phyloP scores from a whole-genome alignment of 2,888 invertebrate species.

The Drosophila acutilabella region DNA sequence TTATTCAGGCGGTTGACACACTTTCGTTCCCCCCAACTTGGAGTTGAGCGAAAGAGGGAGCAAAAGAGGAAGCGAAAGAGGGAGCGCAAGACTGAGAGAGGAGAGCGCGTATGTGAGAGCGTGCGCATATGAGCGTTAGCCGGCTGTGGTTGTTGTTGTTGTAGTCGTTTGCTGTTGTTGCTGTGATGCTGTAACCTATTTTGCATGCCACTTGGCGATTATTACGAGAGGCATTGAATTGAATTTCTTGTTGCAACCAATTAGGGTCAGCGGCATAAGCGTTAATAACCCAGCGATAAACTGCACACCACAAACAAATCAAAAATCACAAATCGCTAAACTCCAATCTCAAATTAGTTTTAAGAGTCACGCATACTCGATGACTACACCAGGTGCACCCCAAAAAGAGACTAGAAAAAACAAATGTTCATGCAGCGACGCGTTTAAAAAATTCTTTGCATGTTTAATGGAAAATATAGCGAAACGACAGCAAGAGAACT shows the following conservation, averaged over 20 bases:
- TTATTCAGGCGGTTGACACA: constrained; percentile 78
- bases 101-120: constrained; percentile 7
- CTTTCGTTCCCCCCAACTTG: constrained; percentile 60
- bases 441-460: constrained; percentile 49
- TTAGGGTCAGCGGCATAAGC: constrained; percentile 65
- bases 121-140: constrained; percentile 1
- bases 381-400: constrained; percentile 38
- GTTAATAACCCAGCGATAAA: constrained; percentile 30
- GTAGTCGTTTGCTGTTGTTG: constrained; percentile 11
- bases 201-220: constrained; percentile 64
- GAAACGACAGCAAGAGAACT: constrained; percentile 2
- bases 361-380: constrained; percentile 51
- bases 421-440: constrained; percentile 40
- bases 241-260: constrained; percentile 61
- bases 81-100: neutral
- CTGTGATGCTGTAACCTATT: constrained; percentile 80
- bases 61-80: constrained; percentile 5
- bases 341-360: constrained; percentile 50
- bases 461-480: constrained; percentile 42
- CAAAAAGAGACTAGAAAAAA: constrained; percentile 15
- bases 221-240: constrained; percentile 54
- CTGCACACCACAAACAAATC: constrained; percentile 6
- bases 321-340: constrained; percentile 33
- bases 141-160: constrained; percentile 4
- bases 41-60: constrained; percentile 32